Evolutionary conservation across 2,888 invertebrate species (phyloP), one percentile per base, ranked within the genome.

Genomic region (Dastarcus helophoroides): DNA sequence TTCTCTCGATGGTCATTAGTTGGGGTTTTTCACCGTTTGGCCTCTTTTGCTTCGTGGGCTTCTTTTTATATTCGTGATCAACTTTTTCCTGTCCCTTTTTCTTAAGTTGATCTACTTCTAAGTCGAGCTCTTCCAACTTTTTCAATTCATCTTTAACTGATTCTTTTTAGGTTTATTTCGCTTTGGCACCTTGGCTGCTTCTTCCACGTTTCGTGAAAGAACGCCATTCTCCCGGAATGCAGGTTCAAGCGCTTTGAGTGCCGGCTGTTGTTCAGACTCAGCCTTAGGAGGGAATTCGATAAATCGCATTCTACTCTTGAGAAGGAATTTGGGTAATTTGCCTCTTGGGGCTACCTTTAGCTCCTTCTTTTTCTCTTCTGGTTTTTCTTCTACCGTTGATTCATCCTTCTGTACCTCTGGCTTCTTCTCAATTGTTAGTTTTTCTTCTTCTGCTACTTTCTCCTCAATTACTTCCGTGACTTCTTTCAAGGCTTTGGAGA

Each of bases 191-290:
- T 54, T 54, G 11, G 47, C 47, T 2, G 68, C 65, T 44, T 68
- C 68, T 41, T 63, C 60, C 15, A 64, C 41, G 37, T 37, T 40
- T 37, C 44, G 69, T 0, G 82, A 81, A 21, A 83, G 54, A 39
- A 78, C 71, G 14, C 80, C 81, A 47, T 67, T 69, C 47, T 73
- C 70, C 39, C 70, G 70, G 10, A 70, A 42, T 14, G 63, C 50
- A 1, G 72, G 71, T 35, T 63, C 61, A 24, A 70, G 54, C 21
- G 66, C 56, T 13, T 41, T 34, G 17, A 46, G 39, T 36, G 44
- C 6, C 13, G 50, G 43, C 24, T 51, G 42, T 28, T 42, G 37
- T 40, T 43, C 38, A 15, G 36, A 32, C 31, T 50, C 48, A 2
- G 48, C 30, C 3, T 35, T 19, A 1, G 62, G 61, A 25, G 63